Conservation (phyloP, 1,140 invertebrate species). For the Tribolium castaneum region DNA sequence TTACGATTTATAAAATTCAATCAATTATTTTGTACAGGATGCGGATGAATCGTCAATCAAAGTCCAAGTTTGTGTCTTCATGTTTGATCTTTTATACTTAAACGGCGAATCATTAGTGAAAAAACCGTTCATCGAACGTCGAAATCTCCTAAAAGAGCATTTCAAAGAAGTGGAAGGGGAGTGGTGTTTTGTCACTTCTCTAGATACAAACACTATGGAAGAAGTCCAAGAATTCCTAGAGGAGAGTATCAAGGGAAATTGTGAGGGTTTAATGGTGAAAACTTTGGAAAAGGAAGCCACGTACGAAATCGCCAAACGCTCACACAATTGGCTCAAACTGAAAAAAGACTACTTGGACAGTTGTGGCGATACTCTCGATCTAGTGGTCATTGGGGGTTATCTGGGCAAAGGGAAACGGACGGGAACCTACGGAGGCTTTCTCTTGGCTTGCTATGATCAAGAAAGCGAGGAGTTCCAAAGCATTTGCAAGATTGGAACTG, state of each 20-base stretch:
- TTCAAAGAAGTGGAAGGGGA: constrained; percentile 84
- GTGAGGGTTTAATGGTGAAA: constrained; percentile 99
- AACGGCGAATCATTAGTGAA: constrained; percentile 91
- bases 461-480: constrained; percentile 94
- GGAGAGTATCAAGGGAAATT: constrained; percentile 95
- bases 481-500: constrained; percentile 97
- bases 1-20: neutral
- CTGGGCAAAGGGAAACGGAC: constrained; percentile 94
- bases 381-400: constrained; percentile 97
- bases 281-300: constrained; percentile 92
- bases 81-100: constrained; percentile 96
- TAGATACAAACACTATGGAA: constrained; percentile 89
- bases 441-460: constrained; percentile 96
- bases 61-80: constrained; percentile 97
- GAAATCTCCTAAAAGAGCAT: constrained; percentile 79
- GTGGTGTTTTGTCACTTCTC: constrained; percentile 88
- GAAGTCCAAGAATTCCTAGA: constrained; percentile 96
- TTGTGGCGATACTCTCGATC: constrained; percentile 92
- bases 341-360: constrained; percentile 99
- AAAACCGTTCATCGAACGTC: constrained; percentile 80
- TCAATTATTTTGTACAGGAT: constrained; percentile 70
- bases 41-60: constrained; percentile 91
- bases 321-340: constrained; percentile 96
- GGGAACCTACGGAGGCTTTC: constrained; percentile 94
- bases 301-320: constrained; percentile 98